A percentile compares a stretch with the other conserved stretches of the same genome.
phyloP scores from a whole-genome alignment of 1,140 invertebrate species.

The Schlechtendalia chinensis region DNA sequence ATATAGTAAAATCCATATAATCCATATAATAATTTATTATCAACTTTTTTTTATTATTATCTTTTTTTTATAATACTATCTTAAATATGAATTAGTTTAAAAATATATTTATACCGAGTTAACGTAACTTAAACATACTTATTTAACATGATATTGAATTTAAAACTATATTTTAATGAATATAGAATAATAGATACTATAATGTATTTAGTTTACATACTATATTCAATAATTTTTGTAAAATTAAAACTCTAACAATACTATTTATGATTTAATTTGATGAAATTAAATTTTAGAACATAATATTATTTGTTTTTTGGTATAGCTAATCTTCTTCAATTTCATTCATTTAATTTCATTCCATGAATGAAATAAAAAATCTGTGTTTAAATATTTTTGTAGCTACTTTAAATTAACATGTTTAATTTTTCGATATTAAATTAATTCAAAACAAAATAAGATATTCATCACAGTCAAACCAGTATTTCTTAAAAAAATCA shows the following conservation, averaged over 20 bases:
- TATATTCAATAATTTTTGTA: not conserved
- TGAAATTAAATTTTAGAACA: not conserved
- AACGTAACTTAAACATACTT: slow-evolving; percentile 1
- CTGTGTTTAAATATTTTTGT: not conserved
- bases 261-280: not conserved
- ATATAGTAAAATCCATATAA: not conserved
- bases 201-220: not conserved
- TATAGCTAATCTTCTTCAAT: no score
- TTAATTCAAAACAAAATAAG: not conserved
- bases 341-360: not conserved
- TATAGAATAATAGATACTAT: slow-evolving; percentile 1
- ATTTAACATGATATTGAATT: slow-evolving; percentile 9
- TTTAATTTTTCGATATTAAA: not conserved
- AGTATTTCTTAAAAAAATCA: slow-evolving; percentile 7
- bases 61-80: not conserved
- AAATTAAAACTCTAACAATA: slow-evolving; percentile 8
- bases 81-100: slow-evolving; percentile 6
- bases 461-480: slow-evolving; percentile 30
- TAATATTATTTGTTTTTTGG: not conserved
- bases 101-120: slow-evolving; percentile 14
- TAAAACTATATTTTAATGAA: not conserved
- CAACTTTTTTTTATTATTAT: not conserved
- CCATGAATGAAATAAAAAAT: slow-evolving; percentile 1
- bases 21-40: not conserved
- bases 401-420: not conserved